Conservation (phyloP, 2,113 vertebrate genomes). For the Pituophis catenifer region DNA sequence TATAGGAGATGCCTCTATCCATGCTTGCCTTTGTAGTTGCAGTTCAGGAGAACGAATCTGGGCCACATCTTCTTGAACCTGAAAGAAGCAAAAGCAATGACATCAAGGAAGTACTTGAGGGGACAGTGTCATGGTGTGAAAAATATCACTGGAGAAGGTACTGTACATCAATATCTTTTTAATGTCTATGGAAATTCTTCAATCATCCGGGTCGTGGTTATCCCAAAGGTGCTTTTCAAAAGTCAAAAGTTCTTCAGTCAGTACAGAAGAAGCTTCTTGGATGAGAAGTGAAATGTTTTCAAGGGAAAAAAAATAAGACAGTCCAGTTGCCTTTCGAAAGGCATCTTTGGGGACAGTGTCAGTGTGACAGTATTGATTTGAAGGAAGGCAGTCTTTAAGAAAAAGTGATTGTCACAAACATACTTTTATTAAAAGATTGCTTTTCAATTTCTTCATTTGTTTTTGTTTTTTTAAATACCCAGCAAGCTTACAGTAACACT, state of each 20-base stretch:
- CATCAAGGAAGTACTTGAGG: neutral
- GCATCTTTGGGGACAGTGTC: no score
- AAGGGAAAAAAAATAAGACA: no score
- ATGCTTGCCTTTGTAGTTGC: neutral
- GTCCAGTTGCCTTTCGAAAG: no score
- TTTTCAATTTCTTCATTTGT: neutral
- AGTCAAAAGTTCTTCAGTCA: no score
- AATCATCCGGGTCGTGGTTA: no score
- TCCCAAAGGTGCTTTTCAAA: no score
- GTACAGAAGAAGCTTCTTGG: no score
- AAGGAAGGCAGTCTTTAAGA: neutral
- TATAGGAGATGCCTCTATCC: no score
- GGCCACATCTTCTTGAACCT: neutral
- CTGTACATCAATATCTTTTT: neutral
- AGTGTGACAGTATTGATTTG: neutral
- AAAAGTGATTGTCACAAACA: neutral
- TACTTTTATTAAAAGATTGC: neutral
- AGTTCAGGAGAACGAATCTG: neutral
- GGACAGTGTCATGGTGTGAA: neutral
- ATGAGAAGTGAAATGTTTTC: no score
- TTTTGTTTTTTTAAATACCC: neutral
- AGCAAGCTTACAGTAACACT: neutral
- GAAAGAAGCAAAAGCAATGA: neutral
- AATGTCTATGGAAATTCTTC: no score
- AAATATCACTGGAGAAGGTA: neutral